Evolutionary conservation across 2,113 vertebrate genomes (phyloP).

Genomic region (Scopus umbretta): DNA sequence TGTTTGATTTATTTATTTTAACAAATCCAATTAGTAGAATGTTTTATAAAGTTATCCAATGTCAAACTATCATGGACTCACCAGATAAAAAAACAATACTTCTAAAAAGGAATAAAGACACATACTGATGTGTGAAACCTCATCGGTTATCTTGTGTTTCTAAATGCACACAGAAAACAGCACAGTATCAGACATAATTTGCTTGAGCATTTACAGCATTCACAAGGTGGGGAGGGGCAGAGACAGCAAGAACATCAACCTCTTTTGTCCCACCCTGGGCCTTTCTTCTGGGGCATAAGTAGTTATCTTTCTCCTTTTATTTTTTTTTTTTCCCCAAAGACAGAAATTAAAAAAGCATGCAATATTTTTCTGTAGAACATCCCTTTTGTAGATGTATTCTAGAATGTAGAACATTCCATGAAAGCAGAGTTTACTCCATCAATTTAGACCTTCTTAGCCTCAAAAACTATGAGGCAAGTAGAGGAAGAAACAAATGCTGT

Average conservation of each 20-base stretch:
- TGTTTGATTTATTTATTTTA: conserved; percentile 82
- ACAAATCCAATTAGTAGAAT: conserved; percentile 79
- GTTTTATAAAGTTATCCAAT: conserved; percentile 82
- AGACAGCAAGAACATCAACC: neutral
- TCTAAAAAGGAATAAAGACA: conserved; percentile 30
- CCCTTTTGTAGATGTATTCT: too few relatives aligned
- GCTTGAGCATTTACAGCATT: neutral
- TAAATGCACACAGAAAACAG: neutral
- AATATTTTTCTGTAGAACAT: neutral
- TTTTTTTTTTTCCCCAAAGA: too few relatives aligned
- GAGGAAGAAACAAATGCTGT: neutral
- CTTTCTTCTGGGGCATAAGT: neutral
- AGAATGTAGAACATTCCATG: too few relatives aligned
- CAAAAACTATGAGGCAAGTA: neutral
- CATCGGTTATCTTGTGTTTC: neutral
- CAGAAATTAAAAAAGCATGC: neutral
- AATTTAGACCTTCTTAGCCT: neutral
- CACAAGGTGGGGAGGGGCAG: neutral
- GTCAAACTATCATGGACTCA: conserved; percentile 69
- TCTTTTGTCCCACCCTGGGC: neutral
- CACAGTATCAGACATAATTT: neutral
- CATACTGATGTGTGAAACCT: neutral
- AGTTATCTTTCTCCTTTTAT: neutral
- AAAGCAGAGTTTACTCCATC: neutral
- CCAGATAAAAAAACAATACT: conserved; percentile 26